Conservation (phyloP, 2,113 vertebrate species). For the Oncorhynchus gorbuscha region DNA sequence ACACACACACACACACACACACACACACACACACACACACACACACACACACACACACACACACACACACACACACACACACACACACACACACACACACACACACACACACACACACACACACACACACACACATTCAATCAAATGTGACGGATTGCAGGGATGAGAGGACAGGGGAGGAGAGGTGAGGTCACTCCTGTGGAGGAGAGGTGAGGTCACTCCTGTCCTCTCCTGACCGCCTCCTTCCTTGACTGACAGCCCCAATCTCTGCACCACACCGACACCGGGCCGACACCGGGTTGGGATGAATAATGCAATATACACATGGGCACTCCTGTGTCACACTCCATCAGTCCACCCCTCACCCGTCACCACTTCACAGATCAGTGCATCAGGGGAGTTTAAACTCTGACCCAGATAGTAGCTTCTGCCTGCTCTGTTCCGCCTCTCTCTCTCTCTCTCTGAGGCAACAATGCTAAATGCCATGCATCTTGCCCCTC, state of each 20-base stretch:
- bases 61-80: background rate
- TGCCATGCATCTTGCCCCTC: no score
- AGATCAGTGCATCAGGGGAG: background rate
- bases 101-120: background rate
- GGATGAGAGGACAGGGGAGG: no score
- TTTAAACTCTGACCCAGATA: background rate
- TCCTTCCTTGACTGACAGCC: background rate
- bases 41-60: background rate
- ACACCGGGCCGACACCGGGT: constrained; percentile 11
- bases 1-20: background rate
- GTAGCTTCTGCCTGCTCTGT: no score
- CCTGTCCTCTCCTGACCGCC: background rate
- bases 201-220: background rate
- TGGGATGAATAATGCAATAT: constrained; percentile 48
- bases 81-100: background rate
- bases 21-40: background rate
- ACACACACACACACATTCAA: background rate
- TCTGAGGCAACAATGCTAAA: no score
- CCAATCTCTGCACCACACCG: constrained; percentile 12
- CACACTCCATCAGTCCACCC: background rate
- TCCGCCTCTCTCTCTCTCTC: no score
- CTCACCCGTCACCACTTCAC: background rate
- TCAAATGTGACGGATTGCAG: background rate
- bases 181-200: no score
- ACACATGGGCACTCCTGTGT: background rate